Conservation (phyloP, 2,797 vertebrate genomes). For the Odontamblyopus rebecca region DNA sequence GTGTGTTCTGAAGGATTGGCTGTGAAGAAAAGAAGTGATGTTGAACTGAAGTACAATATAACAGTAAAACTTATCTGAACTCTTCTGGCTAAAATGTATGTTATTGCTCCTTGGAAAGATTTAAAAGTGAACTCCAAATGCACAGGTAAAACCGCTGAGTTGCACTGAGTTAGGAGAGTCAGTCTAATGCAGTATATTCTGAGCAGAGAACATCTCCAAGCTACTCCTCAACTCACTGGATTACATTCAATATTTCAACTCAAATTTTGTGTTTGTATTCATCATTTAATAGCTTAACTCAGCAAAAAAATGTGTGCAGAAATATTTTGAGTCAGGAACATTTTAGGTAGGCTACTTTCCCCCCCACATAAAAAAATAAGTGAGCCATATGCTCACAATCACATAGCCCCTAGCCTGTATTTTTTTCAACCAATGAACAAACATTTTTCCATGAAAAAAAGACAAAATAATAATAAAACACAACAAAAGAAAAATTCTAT, state of each 20-base stretch:
- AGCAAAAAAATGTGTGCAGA: background rate
- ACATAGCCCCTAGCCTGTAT: background rate
- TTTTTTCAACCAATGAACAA: background rate
- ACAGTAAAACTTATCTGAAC: background rate
- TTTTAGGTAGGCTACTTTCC: background rate
- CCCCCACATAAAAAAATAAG: background rate
- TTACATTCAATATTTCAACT: slow-evolving; percentile 5
- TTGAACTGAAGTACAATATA: background rate
- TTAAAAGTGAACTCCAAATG: background rate
- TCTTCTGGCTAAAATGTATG: background rate
- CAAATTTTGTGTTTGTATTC: background rate
- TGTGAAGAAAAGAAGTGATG: too few species aligned
- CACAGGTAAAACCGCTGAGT: background rate
- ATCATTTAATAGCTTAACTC: background rate
- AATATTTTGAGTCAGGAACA: background rate
- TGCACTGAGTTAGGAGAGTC: too few species aligned
- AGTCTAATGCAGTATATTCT: background rate
- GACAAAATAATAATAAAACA: too few species aligned
- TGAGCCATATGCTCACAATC: background rate
- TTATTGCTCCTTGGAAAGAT: background rate
- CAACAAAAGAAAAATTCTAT: too few species aligned
- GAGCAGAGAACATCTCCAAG: slow-evolving; percentile 1
- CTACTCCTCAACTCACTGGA: background rate
- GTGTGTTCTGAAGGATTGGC: background rate
- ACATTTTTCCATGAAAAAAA: background rate